phyloP scores from a whole-genome alignment of 2,888 invertebrate species.

The Andrena haemorrhoa region DNA sequence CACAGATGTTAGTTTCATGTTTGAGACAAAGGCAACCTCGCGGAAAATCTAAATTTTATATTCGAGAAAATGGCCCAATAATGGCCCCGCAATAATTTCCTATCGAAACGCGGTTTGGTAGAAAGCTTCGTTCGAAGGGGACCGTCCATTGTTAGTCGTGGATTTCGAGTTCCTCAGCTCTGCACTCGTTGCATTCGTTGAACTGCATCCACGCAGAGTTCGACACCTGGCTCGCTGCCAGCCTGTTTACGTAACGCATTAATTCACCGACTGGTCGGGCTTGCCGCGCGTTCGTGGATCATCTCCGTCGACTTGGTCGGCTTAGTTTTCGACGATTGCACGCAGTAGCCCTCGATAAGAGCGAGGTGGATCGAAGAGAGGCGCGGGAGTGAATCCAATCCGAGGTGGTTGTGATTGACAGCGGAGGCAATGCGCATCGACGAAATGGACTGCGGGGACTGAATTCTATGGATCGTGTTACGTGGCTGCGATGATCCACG shows the following conservation, averaged over 20 bases:
- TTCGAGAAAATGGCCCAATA: too few relatives aligned
- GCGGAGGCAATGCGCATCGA: neutral
- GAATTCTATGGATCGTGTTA: conserved; percentile 3
- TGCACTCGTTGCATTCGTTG: conserved; percentile 38
- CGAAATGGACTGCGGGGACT: neutral
- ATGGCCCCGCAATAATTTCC: too few relatives aligned
- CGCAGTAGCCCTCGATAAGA: conserved; percentile 7
- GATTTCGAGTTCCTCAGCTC: conserved; percentile 7
- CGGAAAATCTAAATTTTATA: too few relatives aligned
- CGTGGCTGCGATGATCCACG: neutral
- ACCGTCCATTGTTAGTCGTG: neutral
- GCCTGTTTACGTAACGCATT: conserved; percentile 65
- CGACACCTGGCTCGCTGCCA: conserved; percentile 69
- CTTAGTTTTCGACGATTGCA: conserved; percentile 48
- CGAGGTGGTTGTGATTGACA: conserved; percentile 22
- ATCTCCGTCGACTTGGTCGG: conserved; percentile 13
- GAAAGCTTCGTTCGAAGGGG: neutral
- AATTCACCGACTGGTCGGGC: conserved; percentile 61
- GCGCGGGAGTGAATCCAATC: neutral
- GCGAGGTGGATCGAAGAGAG: conserved; percentile 26
- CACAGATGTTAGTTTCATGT: too few relatives aligned
- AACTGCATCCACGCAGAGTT: conserved; percentile 52
- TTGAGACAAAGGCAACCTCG: too few relatives aligned
- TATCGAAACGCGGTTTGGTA: too few relatives aligned
- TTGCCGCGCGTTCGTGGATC: conserved; percentile 62